Evolutionary conservation across 2,113 vertebrate species (phyloP), one percentile per base, ranked within the genome.

Genomic region (Columba livia): DNA sequence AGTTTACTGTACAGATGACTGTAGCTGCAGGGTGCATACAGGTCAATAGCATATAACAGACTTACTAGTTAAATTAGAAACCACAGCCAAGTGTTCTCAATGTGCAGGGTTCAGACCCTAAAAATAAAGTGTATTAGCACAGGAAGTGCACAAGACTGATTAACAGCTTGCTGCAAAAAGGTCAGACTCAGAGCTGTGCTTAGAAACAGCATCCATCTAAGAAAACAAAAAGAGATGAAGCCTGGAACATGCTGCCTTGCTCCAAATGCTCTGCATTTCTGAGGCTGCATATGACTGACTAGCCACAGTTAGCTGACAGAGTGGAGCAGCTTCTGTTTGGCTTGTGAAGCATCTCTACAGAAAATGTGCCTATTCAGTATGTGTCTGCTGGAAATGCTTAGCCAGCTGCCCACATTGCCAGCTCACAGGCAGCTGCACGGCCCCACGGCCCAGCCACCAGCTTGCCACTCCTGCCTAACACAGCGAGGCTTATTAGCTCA

Each of bases 381-480:
- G 1, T 6, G 28, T 23, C 42, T 89, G 31, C 56, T 74, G 36
- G 28, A 78, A 51, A 26, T 56, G 25, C 38, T 71, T n/a, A 51
- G 57, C 32, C 91, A 78, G 10, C 19, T 66, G 47, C 28, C 42
- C 58, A 28, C 9, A 5, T 10, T 17, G 34, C 20, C 60, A 58
- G 0, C 2, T 66, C 28, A 69, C 6, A 53, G 50, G 36, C 13
- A 67, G 53, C 38, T 72, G 58, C 44, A 34, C 4, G n/a, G 36
- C 7, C 18, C 5, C 40, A 3, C 0, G 6, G 58, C 15, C 17
- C 31, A 44, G 67, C 0, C 0, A 67, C 12, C 15, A 26, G 26
- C 31, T 10, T 14, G 8, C 14, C 15, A 71, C 28, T n/a, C 2
- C 12, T n/a, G 36, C 16, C 38, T 57, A 18, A 24, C 60, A 73